Evolutionary conservation across 2,113 vertebrate genomes (phyloP).

Genomic region (Rhineura floridana): DNA sequence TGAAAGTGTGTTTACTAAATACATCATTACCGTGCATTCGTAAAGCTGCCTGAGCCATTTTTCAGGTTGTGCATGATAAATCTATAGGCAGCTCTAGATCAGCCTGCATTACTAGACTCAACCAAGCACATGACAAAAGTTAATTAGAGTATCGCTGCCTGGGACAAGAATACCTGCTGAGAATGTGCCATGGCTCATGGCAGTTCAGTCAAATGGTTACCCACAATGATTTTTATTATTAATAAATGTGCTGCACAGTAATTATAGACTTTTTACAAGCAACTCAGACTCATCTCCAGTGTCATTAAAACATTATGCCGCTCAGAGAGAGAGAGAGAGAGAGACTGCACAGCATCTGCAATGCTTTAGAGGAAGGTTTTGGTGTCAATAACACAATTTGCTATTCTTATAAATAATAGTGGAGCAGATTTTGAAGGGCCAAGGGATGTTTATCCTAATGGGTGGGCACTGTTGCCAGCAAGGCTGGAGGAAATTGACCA

Average conservation of each 20-base stretch:
- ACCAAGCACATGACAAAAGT: slow-evolving; percentile 76
- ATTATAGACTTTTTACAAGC: slow-evolving; percentile 45
- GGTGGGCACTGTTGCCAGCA: not conserved
- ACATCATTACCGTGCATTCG: slow-evolving; percentile 17
- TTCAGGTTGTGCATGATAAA: slow-evolving; percentile 64
- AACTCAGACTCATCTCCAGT: slow-evolving; percentile 22
- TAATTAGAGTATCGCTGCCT: slow-evolving; percentile 74
- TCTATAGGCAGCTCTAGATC: slow-evolving; percentile 66
- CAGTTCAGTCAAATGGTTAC: slow-evolving; percentile 57
- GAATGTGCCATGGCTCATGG: slow-evolving; percentile 60
- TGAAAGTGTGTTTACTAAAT: slow-evolving; percentile 24
- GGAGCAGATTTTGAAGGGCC: not conserved
- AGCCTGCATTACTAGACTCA: slow-evolving; percentile 68
- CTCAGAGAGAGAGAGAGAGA: slow-evolving; percentile 38
- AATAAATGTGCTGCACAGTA: slow-evolving; percentile 60
- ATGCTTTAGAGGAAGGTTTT: slow-evolving; percentile 21
- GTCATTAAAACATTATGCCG: slow-evolving; percentile 33
- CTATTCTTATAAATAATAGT: slow-evolving; percentile 21
- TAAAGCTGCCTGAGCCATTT: slow-evolving; percentile 51
- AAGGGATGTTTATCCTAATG: not conserved
- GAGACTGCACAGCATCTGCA: rapidly evolving
- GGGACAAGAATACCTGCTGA: slow-evolving; percentile 59
- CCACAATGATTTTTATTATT: slow-evolving; percentile 56
- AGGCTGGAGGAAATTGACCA: not conserved
- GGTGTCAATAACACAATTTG: not conserved